phyloP scores from a whole-genome alignment of 2,113 vertebrate species.

The Dendrocopos noguchii region DNA sequence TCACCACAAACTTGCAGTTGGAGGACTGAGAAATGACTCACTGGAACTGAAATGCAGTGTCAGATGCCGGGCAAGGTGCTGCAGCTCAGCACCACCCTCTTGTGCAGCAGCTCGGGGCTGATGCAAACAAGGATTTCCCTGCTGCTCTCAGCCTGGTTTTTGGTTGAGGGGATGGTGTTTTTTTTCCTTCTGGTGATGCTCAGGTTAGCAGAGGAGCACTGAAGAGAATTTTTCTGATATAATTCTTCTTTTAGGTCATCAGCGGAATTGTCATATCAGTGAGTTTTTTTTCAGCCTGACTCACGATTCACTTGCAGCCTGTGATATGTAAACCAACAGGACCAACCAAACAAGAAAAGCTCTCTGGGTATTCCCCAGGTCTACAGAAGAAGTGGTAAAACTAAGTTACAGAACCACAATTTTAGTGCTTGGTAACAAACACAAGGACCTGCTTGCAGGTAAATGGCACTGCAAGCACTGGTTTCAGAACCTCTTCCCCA shows the following conservation, averaged over 20 bases:
- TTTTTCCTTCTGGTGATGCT: background rate
- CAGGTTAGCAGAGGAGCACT: background rate
- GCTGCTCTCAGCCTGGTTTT: background rate
- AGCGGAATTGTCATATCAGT: background rate
- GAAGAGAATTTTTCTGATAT: background rate
- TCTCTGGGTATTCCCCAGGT: background rate
- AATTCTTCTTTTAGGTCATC: background rate
- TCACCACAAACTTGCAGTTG: background rate
- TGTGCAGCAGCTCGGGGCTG: background rate
- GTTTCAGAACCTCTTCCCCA: background rate
- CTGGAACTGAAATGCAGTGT: background rate
- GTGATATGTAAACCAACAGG: background rate
- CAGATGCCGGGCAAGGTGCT: background rate
- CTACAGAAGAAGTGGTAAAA: background rate
- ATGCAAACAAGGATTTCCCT: background rate
- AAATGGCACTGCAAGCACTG: background rate
- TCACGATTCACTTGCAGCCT: background rate
- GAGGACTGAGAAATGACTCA: constrained; percentile 4
- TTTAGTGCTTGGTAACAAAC: background rate
- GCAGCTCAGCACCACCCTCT: background rate
- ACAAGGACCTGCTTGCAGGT: background rate
- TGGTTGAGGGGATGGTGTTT: background rate
- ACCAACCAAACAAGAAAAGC: background rate
- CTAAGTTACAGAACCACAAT: background rate
- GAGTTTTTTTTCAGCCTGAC: constrained; percentile 6